A percentile compares a stretch with the other conserved stretches of the same genome.
phyloP scores from a whole-genome alignment of 2,113 vertebrate species.

The Pelodiscus sinensis region DNA sequence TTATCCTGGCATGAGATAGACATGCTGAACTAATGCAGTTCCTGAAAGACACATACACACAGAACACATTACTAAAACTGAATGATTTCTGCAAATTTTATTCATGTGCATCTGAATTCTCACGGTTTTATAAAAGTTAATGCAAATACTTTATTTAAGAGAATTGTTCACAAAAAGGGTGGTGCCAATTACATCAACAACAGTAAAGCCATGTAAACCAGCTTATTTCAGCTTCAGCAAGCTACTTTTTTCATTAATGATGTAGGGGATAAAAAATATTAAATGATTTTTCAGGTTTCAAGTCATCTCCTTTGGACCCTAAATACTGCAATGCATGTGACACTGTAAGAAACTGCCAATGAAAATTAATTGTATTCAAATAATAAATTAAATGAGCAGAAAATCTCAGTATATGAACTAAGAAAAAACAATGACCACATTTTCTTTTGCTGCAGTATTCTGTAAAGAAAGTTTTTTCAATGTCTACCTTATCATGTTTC shows the following conservation, averaged over 20 bases:
- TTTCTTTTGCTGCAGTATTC: slow-evolving; percentile 1
- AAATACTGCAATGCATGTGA: neutral
- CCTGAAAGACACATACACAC: rapidly evolving
- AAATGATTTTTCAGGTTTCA: neutral
- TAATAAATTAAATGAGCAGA: neutral
- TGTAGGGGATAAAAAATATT: slow-evolving; percentile 30
- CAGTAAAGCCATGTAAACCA: slow-evolving; percentile 2
- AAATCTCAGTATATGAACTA: neutral
- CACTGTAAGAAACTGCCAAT: neutral
- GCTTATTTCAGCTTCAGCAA: neutral
- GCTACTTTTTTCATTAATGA: neutral
- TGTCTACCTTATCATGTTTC: rapidly evolving
- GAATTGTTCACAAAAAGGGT: slow-evolving; percentile 54
- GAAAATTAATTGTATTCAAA: neutral
- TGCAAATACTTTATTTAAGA: slow-evolving; percentile 40
- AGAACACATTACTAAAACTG: neutral
- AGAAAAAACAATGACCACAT: neutral
- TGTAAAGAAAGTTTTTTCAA: neutral
- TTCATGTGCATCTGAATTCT: neutral
- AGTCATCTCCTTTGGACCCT: neutral
- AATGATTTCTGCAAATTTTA: slow-evolving; percentile 20
- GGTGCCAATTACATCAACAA: slow-evolving; percentile 35
- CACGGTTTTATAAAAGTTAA: slow-evolving; percentile 24
- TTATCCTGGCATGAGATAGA: neutral
- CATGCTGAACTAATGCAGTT: neutral